Percentiles rank a stretch among this genome's conserved stretches.
Evolutionary conservation across 53 echinoderm and acorn worm genomes (phyloP).

Genomic region (Mesocentrotus franciscanus): DNA sequence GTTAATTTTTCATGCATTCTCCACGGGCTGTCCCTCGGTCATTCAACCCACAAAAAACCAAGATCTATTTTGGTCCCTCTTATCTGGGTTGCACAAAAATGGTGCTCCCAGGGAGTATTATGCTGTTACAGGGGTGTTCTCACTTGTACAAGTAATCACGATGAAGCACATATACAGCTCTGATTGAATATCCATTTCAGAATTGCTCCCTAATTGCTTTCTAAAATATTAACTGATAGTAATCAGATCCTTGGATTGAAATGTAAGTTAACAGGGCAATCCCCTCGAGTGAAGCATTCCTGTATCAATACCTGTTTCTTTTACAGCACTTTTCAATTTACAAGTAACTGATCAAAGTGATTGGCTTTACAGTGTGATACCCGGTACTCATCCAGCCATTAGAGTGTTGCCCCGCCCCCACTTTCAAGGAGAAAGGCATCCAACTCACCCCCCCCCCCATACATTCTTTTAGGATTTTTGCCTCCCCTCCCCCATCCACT

Average conservation of each 20-base stretch:
- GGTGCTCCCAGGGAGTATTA: neutral
- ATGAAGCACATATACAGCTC: neutral
- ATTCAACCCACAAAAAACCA: slow-evolving; percentile 21
- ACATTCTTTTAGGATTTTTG: too few species aligned
- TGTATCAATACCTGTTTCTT: neutral
- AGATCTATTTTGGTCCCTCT: neutral
- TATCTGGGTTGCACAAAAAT: slow-evolving; percentile 16
- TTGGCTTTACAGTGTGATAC: too few species aligned
- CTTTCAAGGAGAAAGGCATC: too few species aligned
- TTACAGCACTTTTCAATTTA: too few species aligned
- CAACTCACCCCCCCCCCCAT: too few species aligned
- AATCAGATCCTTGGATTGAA: neutral
- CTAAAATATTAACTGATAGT: neutral
- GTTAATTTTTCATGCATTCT: slow-evolving; percentile 1
- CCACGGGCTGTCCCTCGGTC: neutral
- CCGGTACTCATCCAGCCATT: too few species aligned
- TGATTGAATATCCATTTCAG: too few species aligned
- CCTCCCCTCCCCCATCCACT: too few species aligned
- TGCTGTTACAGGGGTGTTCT: neutral
- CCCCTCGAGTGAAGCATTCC: neutral
- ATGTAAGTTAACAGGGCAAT: neutral
- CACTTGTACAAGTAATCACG: neutral
- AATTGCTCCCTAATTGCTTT: neutral
- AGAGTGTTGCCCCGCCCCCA: too few species aligned
- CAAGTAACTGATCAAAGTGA: too few species aligned